Percentiles rank a stretch among this genome's conserved stretches.
Evolutionary conservation across 1,140 invertebrate species (phyloP).

Genomic region (Platyura marginata): DNA sequence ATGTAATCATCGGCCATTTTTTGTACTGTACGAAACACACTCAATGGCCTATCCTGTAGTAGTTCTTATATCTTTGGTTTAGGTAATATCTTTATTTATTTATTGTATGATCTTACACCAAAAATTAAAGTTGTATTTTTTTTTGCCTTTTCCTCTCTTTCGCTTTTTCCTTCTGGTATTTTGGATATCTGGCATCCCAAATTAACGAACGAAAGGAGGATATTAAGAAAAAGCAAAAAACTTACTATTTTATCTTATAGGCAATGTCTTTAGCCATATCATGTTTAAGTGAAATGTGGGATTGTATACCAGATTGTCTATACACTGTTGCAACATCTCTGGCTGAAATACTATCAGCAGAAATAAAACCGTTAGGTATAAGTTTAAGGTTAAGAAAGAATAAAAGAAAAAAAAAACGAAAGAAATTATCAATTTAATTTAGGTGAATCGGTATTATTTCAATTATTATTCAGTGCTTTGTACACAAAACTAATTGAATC

Average conservation of each 20-base stretch:
- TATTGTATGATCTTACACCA: too few relatives aligned
- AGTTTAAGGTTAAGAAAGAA: not conserved
- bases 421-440: not conserved
- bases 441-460: constrained; percentile 44
- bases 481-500: constrained; percentile 35
- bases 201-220: too few relatives aligned
- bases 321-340: constrained; percentile 32
- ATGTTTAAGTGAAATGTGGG: constrained; percentile 42
- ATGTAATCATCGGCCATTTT: too few relatives aligned
- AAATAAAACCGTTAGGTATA: constrained; percentile 34
- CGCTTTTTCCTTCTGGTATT: not conserved
- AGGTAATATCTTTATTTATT: too few relatives aligned
- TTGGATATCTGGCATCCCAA: not conserved
- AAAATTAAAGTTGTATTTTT: too few relatives aligned
- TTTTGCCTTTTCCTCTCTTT: too few relatives aligned
- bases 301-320: constrained; percentile 37
- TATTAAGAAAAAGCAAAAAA: too few relatives aligned
- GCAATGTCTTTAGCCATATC: constrained; percentile 49
- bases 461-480: constrained; percentile 36
- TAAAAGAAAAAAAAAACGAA: too few relatives aligned
- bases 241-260: constrained; percentile 11
- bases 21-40: too few relatives aligned
- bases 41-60: too few relatives aligned
- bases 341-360: constrained; percentile 42
- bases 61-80: too few relatives aligned